Evolutionary conservation across 23 tunicate genomes (phyloP), one percentile per base, ranked within the genome.

Genomic region (Trididemnum nubilum): DNA sequence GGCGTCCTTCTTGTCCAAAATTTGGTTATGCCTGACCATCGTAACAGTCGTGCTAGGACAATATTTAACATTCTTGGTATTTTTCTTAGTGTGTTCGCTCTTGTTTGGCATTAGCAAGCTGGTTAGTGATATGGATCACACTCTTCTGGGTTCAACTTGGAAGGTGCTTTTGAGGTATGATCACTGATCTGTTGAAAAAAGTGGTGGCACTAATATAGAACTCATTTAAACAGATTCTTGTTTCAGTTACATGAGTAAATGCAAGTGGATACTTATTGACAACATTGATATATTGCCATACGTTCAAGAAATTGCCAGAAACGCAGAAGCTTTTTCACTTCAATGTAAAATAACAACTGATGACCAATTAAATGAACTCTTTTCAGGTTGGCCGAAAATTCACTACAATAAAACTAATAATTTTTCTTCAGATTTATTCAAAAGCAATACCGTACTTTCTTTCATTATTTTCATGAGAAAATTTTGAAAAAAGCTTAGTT

Each of bases 111-210:
- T 77, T 25, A 34, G 67, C 54, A 15, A 4, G 3, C 22, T 54
- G 7, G 81, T 77, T 3, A 27, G 19, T 31, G 81, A 77, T 31
- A 77, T 77, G 66, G 81, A 77, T 31, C 2, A 33, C 30, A 33
- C 81, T 4, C 31, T 77, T 51, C 37, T 77, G 29, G 81, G 81
- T 2, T 3, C 67, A 33, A 52, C 81, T 3, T 77, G 81, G 81
- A 77, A 77, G 54, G 18, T 77, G 21, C 51, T 77, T 34, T 4
- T 57, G 4, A 24, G 81, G 81, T 77, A 73, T 3, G 3, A 44
- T n/a, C n/a, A n/a, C n/a, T n/a, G n/a, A n/a, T n/a, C n/a, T n/a
- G n/a, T n/a, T n/a, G n/a, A n/a, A n/a, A n/a, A n/a, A n/a, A n/a
- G n/a, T n/a, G n/a, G n/a, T n/a, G n/a, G n/a, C n/a, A n/a, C n/a